A percentile compares a stretch with the other conserved stretches of the same genome.
phyloP scores from a whole-genome alignment of 2,888 invertebrate genomes.

The Oxystoma pomonae region DNA sequence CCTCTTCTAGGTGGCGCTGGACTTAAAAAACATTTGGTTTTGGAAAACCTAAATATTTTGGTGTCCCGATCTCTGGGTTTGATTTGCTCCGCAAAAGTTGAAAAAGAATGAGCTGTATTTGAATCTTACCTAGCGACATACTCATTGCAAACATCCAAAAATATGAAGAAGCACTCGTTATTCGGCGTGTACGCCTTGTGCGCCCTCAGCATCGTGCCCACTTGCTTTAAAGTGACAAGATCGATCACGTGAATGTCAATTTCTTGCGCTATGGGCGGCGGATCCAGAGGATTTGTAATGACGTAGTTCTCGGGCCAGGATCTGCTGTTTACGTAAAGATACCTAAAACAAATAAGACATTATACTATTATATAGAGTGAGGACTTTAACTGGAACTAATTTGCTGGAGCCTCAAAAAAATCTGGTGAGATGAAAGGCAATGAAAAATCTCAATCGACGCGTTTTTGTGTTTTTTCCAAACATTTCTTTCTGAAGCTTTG shows the following conservation, averaged over 20 bases:
- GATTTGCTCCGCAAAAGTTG: no score
- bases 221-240: constrained; percentile 67
- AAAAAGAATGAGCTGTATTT: no score
- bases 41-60: no score
- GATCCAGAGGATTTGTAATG: constrained; percentile 71
- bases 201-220: constrained; percentile 72
- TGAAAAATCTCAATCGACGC: no score
- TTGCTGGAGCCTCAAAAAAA: no score
- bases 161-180: constrained; percentile 83
- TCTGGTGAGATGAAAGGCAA: background rate
- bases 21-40: no score
- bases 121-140: constrained; percentile 80
- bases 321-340: constrained; percentile 76
- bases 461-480: no score
- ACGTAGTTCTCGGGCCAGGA: constrained; percentile 76
- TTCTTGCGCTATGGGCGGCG: constrained; percentile 81
- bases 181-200: constrained; percentile 82
- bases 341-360: constrained; percentile 53
- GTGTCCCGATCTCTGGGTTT: no score
- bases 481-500: no score
- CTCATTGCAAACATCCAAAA: constrained; percentile 75
- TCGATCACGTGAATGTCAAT: constrained; percentile 86
- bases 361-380: no score
- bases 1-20: no score
- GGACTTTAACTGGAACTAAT: no score